Conservation (phyloP, 2,113 vertebrate species). For the Sterna hirundo region DNA sequence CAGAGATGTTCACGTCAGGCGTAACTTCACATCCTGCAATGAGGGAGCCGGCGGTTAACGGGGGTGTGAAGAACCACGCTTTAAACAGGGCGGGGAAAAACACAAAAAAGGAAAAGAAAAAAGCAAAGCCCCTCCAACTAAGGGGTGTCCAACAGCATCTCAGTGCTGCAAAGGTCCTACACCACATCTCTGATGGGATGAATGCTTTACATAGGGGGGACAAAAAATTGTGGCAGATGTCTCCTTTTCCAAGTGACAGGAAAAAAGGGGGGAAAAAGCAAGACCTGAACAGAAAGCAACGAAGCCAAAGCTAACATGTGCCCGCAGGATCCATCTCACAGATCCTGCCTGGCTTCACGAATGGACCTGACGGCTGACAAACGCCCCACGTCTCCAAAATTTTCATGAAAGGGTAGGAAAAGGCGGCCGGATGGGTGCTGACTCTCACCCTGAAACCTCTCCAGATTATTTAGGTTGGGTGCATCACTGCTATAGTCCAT, state of each 20-base stretch:
- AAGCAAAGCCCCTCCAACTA: neutral
- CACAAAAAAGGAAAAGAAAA: neutral
- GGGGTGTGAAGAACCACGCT: rapidly evolving
- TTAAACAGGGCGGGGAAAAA: neutral
- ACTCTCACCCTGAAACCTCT: neutral
- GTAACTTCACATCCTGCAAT: conserved; percentile 95
- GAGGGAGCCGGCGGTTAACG: neutral
- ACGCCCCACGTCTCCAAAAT: rapidly evolving
- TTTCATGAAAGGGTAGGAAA: neutral
- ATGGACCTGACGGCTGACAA: neutral
- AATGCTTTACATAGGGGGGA: too few species aligned
- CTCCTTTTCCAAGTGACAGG: neutral
- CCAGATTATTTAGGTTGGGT: rapidly evolving
- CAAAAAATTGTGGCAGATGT: neutral
- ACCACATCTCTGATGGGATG: rapidly evolving
- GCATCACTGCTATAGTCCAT: rapidly evolving
- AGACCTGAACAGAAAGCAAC: neutral
- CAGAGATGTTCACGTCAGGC: conserved; percentile 98
- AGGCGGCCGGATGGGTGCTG: neutral
- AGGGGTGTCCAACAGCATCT: neutral
- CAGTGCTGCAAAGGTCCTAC: neutral
- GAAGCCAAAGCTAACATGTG: rapidly evolving
- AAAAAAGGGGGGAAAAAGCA: neutral
- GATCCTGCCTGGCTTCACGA: neutral
- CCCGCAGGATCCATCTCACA: neutral